Base-by-base conservation (phyloP, 2,797 vertebrate genomes). In the Rachycentron canadum region DNA sequence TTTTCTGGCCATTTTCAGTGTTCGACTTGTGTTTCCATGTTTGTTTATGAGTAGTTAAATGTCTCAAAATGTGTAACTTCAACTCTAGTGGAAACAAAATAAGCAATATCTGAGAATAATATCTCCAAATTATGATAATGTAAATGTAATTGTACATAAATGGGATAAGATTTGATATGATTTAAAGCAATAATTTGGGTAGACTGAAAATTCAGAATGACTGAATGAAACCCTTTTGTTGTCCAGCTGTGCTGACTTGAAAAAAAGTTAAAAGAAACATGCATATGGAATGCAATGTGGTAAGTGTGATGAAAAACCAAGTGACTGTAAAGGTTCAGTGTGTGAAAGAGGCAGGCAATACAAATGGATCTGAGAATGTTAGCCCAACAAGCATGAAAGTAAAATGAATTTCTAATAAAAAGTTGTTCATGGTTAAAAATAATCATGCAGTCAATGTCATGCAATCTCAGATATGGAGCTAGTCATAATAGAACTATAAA, bases 381-480 rank as follows among this genome's bases (percentile, higher is more conserved):
- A 90, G 91, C 81, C 88, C 84, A 86, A 88, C 64, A 82, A 85
- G 71, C 68, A 84, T 77, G 75, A 52, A 85, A 60, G 79, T 81
- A 64, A 88, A 81, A 85, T 81, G 52, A 84, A 80, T 86, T 82
- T 3, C 7, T 34, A n/a, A 73, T 55, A 73, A 75, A 60, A 82
- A 47, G 67, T 68, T 69, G 81, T 76, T 76, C 43, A 67, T 45
- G 56, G 78, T 83, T 86, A 73, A 74, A 86, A 76, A 68, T 3
- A 76, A 60, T 81, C 92, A 91, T 95, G 93, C 93, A 89, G 74
- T 85, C 73, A 83, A 77, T 67, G 34, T 79, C 90, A 88, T 93
- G 93, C 93, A 88, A n/a, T 66, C 62, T 81, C 52, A 67, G 41
- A 77, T 59, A 79, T 84, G 58, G 81, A 67, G 61, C 55, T 73